These are phyloP conservation scores for Trigoniulus corallinus DNA, from an alignment of 1,140 invertebrate species.

Conservation along the genomic window DNA sequence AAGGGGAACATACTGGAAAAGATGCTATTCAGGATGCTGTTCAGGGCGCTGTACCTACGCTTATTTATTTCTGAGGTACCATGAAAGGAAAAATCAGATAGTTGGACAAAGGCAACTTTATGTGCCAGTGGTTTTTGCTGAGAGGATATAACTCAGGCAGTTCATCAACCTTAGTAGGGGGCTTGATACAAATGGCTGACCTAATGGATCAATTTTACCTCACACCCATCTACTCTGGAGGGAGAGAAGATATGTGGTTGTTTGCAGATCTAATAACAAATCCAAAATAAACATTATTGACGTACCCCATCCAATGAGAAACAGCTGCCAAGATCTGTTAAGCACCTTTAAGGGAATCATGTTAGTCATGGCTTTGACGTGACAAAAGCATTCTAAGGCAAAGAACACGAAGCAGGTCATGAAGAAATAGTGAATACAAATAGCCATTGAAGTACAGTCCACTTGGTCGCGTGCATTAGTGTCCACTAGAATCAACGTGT, in stretches of 20 bases:
- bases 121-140: background rate
- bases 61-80: too few species aligned
- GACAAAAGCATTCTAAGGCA: background rate
- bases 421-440: conserved; percentile 4
- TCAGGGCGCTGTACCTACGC: too few species aligned
- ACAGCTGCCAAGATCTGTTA: background rate
- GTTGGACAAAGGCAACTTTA: too few species aligned
- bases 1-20: too few species aligned
- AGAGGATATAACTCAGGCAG: background rate
- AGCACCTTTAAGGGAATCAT: background rate
- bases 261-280: background rate
- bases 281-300: background rate
- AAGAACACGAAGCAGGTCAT: background rate
- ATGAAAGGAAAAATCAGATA: too few species aligned
- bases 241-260: background rate
- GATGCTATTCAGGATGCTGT: too few species aligned
- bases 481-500: background rate
- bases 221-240: background rate
- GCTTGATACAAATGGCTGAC: background rate
- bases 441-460: background rate
- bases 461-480: background rate
- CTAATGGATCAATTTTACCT: background rate
- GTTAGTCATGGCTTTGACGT: background rate
- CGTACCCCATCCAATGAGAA: conserved; percentile 4
- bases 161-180: background rate